Conservation (phyloP, 1,140 invertebrate genomes). For the Papilio xuthus region DNA sequence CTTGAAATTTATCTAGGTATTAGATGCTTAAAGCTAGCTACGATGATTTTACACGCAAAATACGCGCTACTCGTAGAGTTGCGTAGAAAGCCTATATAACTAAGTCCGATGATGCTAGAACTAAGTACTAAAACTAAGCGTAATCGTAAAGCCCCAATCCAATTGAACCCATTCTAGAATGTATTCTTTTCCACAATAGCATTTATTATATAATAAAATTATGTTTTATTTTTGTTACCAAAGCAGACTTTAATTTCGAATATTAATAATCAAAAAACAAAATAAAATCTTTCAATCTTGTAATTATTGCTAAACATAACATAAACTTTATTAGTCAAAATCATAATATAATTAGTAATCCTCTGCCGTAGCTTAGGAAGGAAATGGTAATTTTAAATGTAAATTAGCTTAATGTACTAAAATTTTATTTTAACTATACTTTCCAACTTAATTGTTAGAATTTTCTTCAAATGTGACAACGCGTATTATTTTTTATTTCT, state of each 20-base stretch:
- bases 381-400: conserved; percentile 21
- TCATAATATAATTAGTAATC: conserved; percentile 25
- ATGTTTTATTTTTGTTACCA: background rate
- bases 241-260: too few relatives aligned
- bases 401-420: background rate
- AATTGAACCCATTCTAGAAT: background rate
- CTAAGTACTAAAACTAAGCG: background rate
- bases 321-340: conserved; percentile 10
- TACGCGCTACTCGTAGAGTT: too few relatives aligned
- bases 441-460: background rate
- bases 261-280: too few relatives aligned
- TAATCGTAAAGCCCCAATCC: background rate
- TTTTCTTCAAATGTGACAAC: background rate
- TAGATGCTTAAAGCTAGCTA: too few relatives aligned
- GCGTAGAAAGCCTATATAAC: too few relatives aligned
- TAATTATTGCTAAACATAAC: background rate
- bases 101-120: background rate
- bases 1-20: too few relatives aligned
- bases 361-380: conserved; percentile 8
- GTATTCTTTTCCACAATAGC: background rate
- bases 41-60: too few relatives aligned
- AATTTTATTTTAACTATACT: conserved; percentile 11
- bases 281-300: too few relatives aligned
- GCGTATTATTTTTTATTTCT: background rate
- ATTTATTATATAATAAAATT: too few relatives aligned